Conservation (phyloP, 2,797 vertebrate species). For the Chelonia mydas region DNA sequence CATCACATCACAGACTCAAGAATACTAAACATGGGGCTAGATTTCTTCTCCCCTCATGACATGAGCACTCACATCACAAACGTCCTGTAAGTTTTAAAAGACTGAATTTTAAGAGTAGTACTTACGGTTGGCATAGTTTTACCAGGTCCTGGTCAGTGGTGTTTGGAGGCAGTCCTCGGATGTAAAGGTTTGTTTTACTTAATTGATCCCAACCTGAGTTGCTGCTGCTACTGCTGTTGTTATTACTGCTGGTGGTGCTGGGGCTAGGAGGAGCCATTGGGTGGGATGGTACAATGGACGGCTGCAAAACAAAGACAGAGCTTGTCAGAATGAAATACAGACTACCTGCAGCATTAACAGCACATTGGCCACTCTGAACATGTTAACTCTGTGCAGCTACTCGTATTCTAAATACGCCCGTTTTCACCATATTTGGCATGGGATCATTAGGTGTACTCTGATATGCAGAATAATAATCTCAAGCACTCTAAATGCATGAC, state of each 20-base stretch:
- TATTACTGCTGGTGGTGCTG: constrained; percentile 95
- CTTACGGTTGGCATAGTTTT: constrained; percentile 99
- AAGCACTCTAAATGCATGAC: neutral
- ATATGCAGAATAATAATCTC: neutral
- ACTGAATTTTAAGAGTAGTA: constrained; percentile 60
- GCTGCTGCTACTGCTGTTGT: constrained; percentile 96
- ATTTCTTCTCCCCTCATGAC: constrained; percentile 1
- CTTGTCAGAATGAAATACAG: constrained; percentile 34
- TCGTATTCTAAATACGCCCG: neutral
- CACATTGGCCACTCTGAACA: neutral
- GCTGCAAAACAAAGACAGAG: constrained; percentile 81
- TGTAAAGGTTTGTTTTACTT: constrained; percentile 99
- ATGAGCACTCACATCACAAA: neutral
- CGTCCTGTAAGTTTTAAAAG: neutral
- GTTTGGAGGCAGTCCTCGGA: constrained; percentile 93
- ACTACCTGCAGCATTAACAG: neutral
- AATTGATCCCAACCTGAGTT: constrained; percentile 97
- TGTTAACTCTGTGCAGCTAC: neutral
- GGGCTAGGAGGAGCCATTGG: constrained; percentile 99
- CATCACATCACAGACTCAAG: neutral
- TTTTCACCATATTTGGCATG: neutral
- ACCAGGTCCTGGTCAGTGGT: constrained; percentile 99
- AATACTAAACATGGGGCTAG: neutral
- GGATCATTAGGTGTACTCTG: neutral
- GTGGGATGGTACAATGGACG: constrained; percentile 88